A percentile compares a stretch with the other conserved stretches of the same genome.
These are phyloP conservation scores for Phengaris arion DNA, from an alignment of 2,888 invertebrate species.

Conservation along the genomic window DNA sequence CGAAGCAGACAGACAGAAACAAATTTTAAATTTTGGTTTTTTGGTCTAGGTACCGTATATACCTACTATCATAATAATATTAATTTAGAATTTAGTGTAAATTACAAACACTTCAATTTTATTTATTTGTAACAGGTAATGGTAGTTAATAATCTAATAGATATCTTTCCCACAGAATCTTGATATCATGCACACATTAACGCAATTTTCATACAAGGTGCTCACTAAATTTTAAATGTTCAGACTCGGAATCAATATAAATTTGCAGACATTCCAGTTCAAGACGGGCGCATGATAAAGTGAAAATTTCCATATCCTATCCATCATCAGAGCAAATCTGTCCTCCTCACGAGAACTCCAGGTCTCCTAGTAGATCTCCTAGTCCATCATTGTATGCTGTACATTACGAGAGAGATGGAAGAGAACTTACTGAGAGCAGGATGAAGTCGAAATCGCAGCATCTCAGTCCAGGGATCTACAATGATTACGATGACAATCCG, in stretches of 20 bases:
- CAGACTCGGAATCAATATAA: no score
- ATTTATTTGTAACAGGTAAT: no score
- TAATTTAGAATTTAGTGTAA: no score
- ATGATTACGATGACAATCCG: constrained; percentile 70
- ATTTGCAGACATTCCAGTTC: constrained; percentile 80
- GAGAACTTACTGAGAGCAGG: constrained; percentile 81
- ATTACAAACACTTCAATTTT: no score
- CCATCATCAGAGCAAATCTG: constrained; percentile 87
- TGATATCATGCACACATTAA: no score
- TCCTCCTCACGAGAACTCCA: constrained; percentile 62
- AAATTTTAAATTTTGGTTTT: no score
- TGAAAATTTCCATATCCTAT: constrained; percentile 92
- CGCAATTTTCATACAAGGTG: no score
- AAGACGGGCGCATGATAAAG: constrained; percentile 84
- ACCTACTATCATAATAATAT: no score
- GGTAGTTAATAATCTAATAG: no score
- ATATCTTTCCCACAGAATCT: no score
- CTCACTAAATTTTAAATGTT: not conserved
- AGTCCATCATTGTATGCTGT: constrained; percentile 81
- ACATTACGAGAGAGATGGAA: constrained; percentile 83
- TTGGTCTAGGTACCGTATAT: no score
- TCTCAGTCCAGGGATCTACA: constrained; percentile 64
- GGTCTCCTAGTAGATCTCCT: constrained; percentile 63
- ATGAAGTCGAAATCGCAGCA: constrained; percentile 77
- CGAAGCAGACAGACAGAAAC: no score